Base-by-base conservation (phyloP, 2,113 vertebrate genomes). In the Ptilonorhynchus violaceus region DNA sequence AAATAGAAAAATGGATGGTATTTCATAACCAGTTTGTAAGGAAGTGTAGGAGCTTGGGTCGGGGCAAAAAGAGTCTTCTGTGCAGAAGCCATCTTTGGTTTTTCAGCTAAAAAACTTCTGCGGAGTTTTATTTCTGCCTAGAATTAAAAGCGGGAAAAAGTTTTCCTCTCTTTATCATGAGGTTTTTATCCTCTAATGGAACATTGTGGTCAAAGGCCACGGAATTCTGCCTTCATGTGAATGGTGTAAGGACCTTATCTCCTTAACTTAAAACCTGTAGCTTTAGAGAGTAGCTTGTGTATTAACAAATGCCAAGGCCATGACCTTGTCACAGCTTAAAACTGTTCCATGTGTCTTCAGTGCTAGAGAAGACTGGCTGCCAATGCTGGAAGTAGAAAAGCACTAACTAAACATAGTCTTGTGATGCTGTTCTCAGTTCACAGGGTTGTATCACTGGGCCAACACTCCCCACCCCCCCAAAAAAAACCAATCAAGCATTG, bases 311-410 rank as follows among this genome's bases (percentile, higher is more conserved):
- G 67, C 24, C 85, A 47, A 85, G 92, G 75, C 78, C 14, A 0
- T 83, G 96, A 88, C 81, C 78, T 85, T 89, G 78, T 81, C 85
- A 66, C 88, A 77, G 81, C 78, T 90, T 83, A 75, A 77, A 92
- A 37, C 44, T 68, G 18, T 58, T 94, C 23, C 50, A 20, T 10
- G 0, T 77, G 25, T 69, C 69, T 82, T 81, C n/a, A 79, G 87
- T 53, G 69, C 74, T 89, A 31, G 64, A 44, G 2, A 72, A 67
- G n/a, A 9, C 30, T 50, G 55, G 46, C 76, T 96, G 91, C 80
- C 68, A 72, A 0, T 47, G 24, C 44, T 93, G 73, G 44, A 60
- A 79, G 81, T 18, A 59, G 64, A 88, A 76, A 50, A 85, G 63
- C 46, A 35, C 37, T 62, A 37, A 63, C 27, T 92, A 55, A 80